Conservation (phyloP, 1,140 invertebrate species). For the Temnothorax nylanderi region DNA sequence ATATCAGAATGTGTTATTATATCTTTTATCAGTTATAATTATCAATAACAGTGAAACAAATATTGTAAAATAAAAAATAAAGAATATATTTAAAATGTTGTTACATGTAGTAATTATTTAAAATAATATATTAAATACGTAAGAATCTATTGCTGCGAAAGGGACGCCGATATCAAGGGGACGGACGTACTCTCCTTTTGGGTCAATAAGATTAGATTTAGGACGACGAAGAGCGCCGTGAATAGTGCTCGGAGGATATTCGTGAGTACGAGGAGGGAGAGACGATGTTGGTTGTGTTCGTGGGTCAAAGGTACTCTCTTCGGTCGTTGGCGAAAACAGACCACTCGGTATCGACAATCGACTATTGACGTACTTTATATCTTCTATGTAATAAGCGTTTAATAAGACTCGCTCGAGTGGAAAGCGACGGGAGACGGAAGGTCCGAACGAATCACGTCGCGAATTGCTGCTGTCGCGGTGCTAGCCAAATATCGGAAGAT, state of each 20-base stretch:
- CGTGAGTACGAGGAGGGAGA: constrained; percentile 42
- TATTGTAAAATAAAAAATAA: too few species aligned
- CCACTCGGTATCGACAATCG: constrained; percentile 82
- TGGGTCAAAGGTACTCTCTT: constrained; percentile 68
- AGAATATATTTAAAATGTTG: too few species aligned
- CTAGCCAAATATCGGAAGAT: constrained; percentile 46
- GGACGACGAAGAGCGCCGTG: neutral
- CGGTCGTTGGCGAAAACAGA: constrained; percentile 70
- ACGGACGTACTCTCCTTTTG: constrained; percentile 41
- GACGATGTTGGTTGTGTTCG: constrained; percentile 71
- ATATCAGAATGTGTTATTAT: too few species aligned
- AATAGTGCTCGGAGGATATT: constrained; percentile 46
- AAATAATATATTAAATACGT: too few species aligned
- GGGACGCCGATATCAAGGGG: constrained; percentile 42
- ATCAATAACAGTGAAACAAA: too few species aligned
- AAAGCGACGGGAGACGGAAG: constrained; percentile 46
- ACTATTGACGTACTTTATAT: constrained; percentile 79
- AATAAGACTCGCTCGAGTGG: constrained; percentile 62
- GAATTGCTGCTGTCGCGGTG: constrained; percentile 63
- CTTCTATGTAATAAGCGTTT: constrained; percentile 75
- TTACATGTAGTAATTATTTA: too few species aligned
- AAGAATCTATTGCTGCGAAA: neutral
- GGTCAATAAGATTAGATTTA: constrained; percentile 57
- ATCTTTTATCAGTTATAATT: too few species aligned
- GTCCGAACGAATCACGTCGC: constrained; percentile 59